These are phyloP conservation scores for Heliconius congener DNA, from an alignment of 1,140 invertebrate genomes.

Conservation along the genomic window DNA sequence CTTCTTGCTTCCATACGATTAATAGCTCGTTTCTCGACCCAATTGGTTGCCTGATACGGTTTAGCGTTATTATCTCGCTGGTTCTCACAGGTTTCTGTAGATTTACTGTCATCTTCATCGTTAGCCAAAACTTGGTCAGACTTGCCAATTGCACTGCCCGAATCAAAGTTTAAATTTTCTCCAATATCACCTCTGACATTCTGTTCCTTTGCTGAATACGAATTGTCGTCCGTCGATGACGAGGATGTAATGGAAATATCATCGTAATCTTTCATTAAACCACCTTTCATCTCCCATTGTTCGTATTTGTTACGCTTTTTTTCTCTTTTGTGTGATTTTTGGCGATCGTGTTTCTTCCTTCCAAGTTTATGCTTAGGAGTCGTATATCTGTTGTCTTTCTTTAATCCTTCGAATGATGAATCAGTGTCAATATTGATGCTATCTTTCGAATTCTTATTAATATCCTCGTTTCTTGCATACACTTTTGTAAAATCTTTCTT, in stretches of 20 bases:
- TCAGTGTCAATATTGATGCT: slow-evolving; percentile 52
- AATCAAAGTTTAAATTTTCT: not conserved
- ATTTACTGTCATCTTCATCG: not conserved
- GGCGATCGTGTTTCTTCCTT: slow-evolving; percentile 59
- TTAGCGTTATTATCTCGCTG: not conserved
- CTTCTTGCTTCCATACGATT: slow-evolving; percentile 59
- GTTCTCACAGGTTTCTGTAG: not conserved
- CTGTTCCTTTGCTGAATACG: not conserved
- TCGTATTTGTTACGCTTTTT: slow-evolving; percentile 70
- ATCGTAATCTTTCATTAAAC: slow-evolving; percentile 66
- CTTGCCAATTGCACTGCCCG: not conserved
- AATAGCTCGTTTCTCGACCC: slow-evolving; percentile 64
- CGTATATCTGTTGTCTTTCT: slow-evolving; percentile 67
- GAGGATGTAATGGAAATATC: slow-evolving; percentile 53
- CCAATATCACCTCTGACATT: not conserved
- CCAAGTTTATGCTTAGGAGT: slow-evolving; percentile 55
- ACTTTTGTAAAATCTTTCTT: slow-evolving; percentile 30
- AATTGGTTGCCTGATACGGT: slow-evolving; percentile 40
- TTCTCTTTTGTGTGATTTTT: slow-evolving; percentile 65
- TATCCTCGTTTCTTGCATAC: slow-evolving; percentile 34
- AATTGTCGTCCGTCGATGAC: not conserved
- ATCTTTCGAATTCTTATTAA: slow-evolving; percentile 26
- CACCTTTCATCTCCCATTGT: slow-evolving; percentile 71
- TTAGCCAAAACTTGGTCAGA: not conserved
- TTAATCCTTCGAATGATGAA: slow-evolving; percentile 46